phyloP scores from a whole-genome alignment of 2,888 invertebrate species.

The Sipunculus nudus region DNA sequence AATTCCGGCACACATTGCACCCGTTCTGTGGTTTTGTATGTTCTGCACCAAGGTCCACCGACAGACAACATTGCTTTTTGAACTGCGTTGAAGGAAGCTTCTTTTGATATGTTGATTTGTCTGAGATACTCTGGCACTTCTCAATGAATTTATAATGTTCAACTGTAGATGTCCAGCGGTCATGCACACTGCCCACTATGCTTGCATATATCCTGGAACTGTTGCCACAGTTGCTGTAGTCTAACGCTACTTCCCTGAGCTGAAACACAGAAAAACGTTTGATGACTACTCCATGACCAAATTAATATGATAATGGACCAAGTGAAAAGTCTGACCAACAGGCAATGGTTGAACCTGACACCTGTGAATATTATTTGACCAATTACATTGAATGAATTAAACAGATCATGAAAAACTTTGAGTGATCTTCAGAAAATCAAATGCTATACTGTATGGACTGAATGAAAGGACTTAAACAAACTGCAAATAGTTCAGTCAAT shows the following conservation, averaged over 20 bases:
- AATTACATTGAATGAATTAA: too few species aligned
- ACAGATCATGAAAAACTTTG: too few species aligned
- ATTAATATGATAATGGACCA: too few species aligned
- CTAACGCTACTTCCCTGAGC: conserved; percentile 78
- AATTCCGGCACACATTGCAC: conserved; percentile 29
- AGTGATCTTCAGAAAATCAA: too few species aligned
- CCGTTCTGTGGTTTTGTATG: conserved; percentile 3
- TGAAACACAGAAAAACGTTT: conserved; percentile 67
- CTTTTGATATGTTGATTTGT: not conserved
- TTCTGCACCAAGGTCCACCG: not conserved
- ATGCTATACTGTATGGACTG: too few species aligned
- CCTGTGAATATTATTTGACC: too few species aligned
- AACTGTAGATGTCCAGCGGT: conserved; percentile 8
- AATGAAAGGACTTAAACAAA: too few species aligned
- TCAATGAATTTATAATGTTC: conserved; percentile 8
- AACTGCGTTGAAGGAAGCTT: not conserved
- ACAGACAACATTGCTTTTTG: conserved; percentile 6
- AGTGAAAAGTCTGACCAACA: too few species aligned
- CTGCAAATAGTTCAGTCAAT: too few species aligned
- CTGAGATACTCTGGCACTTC: not conserved
- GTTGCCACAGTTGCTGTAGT: conserved; percentile 77
- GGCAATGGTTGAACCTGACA: too few species aligned
- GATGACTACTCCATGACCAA: too few species aligned
- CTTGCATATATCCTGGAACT: not conserved
- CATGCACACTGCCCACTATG: conserved; percentile 9